These are phyloP conservation scores for Rhynchomys soricoides DNA, from an alignment of 2,113 vertebrate species.

Conservation along the genomic window DNA sequence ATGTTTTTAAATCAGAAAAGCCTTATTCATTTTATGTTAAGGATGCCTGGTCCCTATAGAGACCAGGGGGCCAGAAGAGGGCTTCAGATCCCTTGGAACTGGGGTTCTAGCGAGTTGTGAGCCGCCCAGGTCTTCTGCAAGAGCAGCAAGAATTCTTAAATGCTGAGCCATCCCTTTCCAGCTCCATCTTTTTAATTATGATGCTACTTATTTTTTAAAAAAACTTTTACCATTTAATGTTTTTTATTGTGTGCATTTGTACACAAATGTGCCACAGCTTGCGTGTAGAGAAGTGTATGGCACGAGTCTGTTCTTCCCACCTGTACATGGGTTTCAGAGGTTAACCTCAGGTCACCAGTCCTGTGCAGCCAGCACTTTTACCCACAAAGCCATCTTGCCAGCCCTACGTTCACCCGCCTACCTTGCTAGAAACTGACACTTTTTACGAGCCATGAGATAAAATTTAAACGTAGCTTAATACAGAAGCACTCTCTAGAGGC, in stretches of 20 bases:
- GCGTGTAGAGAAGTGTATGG: not conserved
- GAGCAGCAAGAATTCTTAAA: not conserved
- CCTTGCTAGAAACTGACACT: not conserved
- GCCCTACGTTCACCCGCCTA: not conserved
- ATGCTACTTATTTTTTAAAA: not conserved
- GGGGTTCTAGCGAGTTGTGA: not conserved
- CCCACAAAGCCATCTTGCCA: not conserved
- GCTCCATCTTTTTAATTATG: not conserved
- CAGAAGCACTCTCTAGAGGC: not conserved
- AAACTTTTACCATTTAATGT: not conserved
- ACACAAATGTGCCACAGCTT: not conserved
- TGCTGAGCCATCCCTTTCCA: not conserved
- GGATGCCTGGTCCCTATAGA: not conserved
- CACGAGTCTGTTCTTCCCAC: too few relatives aligned
- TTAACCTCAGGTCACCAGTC: too few relatives aligned
- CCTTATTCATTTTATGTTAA: not conserved
- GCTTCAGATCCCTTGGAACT: not conserved
- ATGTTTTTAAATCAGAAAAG: not conserved
- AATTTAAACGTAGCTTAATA: not conserved
- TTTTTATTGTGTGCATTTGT: not conserved
- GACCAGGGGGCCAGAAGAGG: not conserved
- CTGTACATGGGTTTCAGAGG: not conserved
- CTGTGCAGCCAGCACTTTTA: too few relatives aligned
- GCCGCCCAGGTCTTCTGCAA: not conserved
- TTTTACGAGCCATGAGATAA: conserved; percentile 31